phyloP scores from a whole-genome alignment of 2,113 vertebrate species.

The Camelus dromedarius region DNA sequence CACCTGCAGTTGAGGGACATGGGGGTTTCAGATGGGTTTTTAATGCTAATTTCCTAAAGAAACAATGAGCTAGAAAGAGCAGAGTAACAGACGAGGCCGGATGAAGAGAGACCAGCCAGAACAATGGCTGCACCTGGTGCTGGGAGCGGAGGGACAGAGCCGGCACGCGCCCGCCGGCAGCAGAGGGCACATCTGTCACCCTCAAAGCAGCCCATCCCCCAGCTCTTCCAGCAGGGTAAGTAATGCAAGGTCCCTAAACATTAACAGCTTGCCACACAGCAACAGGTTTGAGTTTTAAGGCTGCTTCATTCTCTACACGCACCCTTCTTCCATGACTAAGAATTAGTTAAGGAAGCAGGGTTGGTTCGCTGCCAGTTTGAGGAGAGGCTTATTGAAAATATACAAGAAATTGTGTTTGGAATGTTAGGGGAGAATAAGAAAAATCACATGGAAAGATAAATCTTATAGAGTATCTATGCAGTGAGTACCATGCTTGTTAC shows the following conservation, averaged over 20 bases:
- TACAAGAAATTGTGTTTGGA: neutral
- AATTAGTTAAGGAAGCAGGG: slow-evolving; percentile 73
- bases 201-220: slow-evolving; percentile 81
- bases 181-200: slow-evolving; percentile 94
- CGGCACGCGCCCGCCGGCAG: slow-evolving; percentile 90
- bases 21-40: slow-evolving; percentile 89
- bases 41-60: slow-evolving; percentile 90
- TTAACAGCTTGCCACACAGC: slow-evolving; percentile 82
- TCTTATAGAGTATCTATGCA: slow-evolving; percentile 27
- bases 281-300: slow-evolving; percentile 88
- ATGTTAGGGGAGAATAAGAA: neutral
- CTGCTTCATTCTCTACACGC: slow-evolving; percentile 39
- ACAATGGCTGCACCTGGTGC: slow-evolving; percentile 99
- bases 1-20: slow-evolving; percentile 93
- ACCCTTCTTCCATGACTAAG: slow-evolving; percentile 53
- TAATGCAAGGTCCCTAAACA: slow-evolving; percentile 67
- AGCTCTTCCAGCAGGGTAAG: slow-evolving; percentile 75
- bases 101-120: slow-evolving; percentile 91
- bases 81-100: slow-evolving; percentile 88
- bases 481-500: neutral
- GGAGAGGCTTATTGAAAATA: slow-evolving; percentile 52
- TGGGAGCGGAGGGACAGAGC: slow-evolving; percentile 87
- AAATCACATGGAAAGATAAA: slow-evolving; percentile 53
- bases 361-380: neutral
- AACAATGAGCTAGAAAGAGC: slow-evolving; percentile 89